phyloP scores from a whole-genome alignment of 2,113 vertebrate genomes.

The Paracanthobrama guichenoti region DNA sequence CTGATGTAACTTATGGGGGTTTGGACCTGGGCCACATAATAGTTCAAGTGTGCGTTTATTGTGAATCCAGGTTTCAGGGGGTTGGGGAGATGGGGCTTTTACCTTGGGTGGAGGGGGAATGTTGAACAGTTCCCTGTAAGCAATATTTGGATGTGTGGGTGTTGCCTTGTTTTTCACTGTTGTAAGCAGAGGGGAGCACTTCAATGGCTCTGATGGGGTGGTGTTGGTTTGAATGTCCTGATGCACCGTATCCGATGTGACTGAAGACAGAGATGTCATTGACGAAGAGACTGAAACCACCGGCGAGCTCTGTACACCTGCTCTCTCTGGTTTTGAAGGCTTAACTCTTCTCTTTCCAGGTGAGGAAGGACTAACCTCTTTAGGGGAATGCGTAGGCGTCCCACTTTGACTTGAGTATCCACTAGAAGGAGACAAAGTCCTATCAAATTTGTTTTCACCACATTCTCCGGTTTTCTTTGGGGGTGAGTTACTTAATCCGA shows the following conservation, averaged over 20 bases:
- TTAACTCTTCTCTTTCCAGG: constrained; percentile 77
- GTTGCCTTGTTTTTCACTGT: constrained; percentile 42
- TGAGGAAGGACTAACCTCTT: constrained; percentile 78
- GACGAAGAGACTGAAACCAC: constrained; percentile 84
- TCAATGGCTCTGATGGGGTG: constrained; percentile 39
- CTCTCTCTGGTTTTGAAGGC: constrained; percentile 82
- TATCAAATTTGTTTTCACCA: constrained; percentile 74
- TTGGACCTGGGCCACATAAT: constrained; percentile 61
- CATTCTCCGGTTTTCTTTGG: constrained; percentile 62
- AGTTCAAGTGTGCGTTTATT: constrained; percentile 71
- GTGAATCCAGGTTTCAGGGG: constrained; percentile 80
- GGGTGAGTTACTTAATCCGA: constrained; percentile 75
- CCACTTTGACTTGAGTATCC: constrained; percentile 97
- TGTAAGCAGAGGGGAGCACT: constrained; percentile 36
- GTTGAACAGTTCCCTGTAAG: constrained; percentile 70
- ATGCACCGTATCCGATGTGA: constrained; percentile 74
- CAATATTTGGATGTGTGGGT: constrained; percentile 29
- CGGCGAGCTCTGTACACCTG: constrained; percentile 78
- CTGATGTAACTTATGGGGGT: constrained; percentile 35
- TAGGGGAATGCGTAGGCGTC: constrained; percentile 86
- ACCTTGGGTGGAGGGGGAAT: constrained; percentile 91
- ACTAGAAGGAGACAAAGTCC: constrained; percentile 95
- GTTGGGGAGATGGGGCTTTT: constrained; percentile 85
- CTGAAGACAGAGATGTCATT: constrained; percentile 84
- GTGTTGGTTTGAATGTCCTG: constrained; percentile 59